Conservation (phyloP, 2,888 invertebrate genomes). For the Lathronympha strigana region DNA sequence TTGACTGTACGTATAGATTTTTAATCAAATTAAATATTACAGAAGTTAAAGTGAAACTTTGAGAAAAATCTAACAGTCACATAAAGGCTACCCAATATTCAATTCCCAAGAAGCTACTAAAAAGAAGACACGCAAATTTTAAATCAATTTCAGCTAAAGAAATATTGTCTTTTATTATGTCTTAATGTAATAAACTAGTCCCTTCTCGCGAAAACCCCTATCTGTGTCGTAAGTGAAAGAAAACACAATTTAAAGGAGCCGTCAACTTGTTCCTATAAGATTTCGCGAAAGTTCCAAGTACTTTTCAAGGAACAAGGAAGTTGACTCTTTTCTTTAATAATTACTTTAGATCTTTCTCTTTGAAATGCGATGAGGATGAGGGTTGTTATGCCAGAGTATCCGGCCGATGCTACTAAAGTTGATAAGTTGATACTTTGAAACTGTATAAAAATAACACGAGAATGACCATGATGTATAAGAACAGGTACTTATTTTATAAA, state of each 20-base stretch:
- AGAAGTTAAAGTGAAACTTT: no score
- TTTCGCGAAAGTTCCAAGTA: slow-evolving; percentile 24
- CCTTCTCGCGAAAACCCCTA: slow-evolving; percentile 22
- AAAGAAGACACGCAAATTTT: not conserved
- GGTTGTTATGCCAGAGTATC: slow-evolving; percentile 4
- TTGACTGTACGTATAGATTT: no score
- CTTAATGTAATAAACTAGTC: slow-evolving; percentile 23
- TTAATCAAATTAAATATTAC: no score
- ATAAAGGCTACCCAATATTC: no score
- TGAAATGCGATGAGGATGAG: slow-evolving; percentile 19
- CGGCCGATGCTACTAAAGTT: not conserved
- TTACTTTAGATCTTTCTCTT: slow-evolving; percentile 35
- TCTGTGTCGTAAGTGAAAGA: slow-evolving; percentile 33
- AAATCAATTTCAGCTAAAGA: not conserved
- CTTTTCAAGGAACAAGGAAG: slow-evolving; percentile 41
- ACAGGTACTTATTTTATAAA: no score
- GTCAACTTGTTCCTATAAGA: slow-evolving; percentile 30
- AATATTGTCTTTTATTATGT: slow-evolving; percentile 24
- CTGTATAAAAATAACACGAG: no score
- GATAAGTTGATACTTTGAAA: not conserved
- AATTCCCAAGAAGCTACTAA: no score
- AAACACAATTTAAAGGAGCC: slow-evolving; percentile 36
- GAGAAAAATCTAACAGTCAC: no score
- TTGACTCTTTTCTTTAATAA: slow-evolving; percentile 37
- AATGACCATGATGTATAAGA: no score